Conservation (phyloP, 53 echinoderm and acorn worm genomes). For the Pentamera pediparva region DNA sequence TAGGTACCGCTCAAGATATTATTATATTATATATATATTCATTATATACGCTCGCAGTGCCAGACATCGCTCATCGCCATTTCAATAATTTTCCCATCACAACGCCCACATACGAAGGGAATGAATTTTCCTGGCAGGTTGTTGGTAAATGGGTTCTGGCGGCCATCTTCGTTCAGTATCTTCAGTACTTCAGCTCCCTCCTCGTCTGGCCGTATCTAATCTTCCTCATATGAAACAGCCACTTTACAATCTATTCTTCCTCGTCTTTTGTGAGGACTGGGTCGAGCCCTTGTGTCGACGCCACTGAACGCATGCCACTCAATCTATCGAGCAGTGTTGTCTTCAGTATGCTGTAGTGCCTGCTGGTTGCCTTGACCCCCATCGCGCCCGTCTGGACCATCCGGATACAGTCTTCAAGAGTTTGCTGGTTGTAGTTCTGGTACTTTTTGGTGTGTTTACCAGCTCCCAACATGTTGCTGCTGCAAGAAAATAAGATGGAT, state of each 20-base stretch:
- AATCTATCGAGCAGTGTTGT: neutral
- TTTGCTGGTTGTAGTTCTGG: neutral
- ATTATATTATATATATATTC: no score
- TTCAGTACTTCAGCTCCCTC: neutral
- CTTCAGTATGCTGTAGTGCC: neutral
- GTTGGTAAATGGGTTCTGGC: neutral
- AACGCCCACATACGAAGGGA: no score
- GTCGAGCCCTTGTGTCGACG: neutral
- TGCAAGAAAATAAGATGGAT: no score
- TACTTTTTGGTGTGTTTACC: neutral
- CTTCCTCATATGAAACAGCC: neutral
- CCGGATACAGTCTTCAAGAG: neutral
- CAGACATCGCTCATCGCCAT: no score
- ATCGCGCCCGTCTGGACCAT: neutral
- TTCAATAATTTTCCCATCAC: no score
- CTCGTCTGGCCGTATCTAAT: neutral
- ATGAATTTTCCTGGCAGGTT: neutral
- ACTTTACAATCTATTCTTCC: neutral
- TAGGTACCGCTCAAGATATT: no score
- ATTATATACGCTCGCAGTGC: no score
- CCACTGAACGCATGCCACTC: neutral
- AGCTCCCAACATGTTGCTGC: neutral
- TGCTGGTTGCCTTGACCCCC: neutral
- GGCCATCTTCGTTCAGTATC: neutral
- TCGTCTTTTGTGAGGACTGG: neutral